phyloP scores from a whole-genome alignment of 2,888 invertebrate species.

The Branchellion lobata region DNA sequence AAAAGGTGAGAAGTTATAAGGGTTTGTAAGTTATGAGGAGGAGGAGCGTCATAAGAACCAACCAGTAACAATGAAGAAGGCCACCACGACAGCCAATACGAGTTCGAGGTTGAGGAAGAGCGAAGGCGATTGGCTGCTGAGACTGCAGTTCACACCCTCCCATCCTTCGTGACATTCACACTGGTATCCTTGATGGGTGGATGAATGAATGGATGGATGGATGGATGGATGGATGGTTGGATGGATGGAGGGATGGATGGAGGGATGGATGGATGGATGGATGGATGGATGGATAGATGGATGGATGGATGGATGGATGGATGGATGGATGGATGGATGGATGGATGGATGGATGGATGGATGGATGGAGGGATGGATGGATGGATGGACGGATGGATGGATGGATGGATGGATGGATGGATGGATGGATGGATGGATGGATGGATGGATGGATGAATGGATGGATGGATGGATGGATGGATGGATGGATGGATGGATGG shows the following conservation, averaged over 20 bases:
- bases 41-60: no score
- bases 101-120: constrained; percentile 69
- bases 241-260: constrained; percentile 12
- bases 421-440: constrained; percentile 23
- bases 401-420: constrained; percentile 23
- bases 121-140: constrained; percentile 22
- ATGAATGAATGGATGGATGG: constrained; percentile 7
- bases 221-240: constrained; percentile 16
- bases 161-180: constrained; percentile 93
- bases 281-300: constrained; percentile 9
- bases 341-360: constrained; percentile 24
- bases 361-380: not conserved
- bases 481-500: constrained; percentile 22
- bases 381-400: not conserved
- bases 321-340: constrained; percentile 22
- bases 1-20: no score
- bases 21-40: no score
- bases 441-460: constrained; percentile 22
- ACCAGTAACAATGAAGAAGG: constrained; percentile 75
- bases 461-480: constrained; percentile 20
- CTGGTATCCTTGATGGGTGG: constrained; percentile 59
- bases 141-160: constrained; percentile 71
- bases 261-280: constrained; percentile 6
- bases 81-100: constrained; percentile 92
- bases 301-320: constrained; percentile 21